phyloP scores from a whole-genome alignment of 2,888 invertebrate genomes.

The Aporophyla lueneburgensis region DNA sequence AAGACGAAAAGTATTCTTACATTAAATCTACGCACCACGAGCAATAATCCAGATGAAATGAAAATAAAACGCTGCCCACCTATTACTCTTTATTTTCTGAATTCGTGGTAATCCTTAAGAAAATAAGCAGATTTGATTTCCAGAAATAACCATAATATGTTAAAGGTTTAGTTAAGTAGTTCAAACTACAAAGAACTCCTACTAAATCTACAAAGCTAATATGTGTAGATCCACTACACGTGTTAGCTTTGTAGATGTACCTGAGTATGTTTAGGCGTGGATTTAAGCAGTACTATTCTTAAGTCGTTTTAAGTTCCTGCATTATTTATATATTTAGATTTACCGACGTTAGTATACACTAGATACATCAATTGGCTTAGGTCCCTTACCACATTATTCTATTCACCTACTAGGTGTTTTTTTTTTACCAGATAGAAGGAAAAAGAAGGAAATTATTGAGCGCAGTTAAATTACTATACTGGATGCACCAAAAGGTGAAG shows the following conservation, averaged over 20 bases:
- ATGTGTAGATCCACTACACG: neutral
- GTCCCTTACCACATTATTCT: too few species aligned
- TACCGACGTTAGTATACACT: too few species aligned
- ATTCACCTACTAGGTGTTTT: too few species aligned
- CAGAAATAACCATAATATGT: neutral
- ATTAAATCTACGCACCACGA: neutral
- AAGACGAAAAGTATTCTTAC: neutral
- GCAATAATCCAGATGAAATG: neutral
- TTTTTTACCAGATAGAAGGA: too few species aligned
- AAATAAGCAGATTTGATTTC: neutral
- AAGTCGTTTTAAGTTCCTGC: neutral
- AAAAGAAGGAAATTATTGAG: too few species aligned
- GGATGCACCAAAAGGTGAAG: too few species aligned
- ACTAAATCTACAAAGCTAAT: constrained; percentile 15
- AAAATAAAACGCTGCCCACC: neutral
- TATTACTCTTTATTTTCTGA: neutral
- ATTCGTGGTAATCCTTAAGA: neutral
- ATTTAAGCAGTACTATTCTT: neutral
- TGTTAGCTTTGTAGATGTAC: neutral
- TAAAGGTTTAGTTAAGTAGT: neutral
- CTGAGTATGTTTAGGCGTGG: neutral
- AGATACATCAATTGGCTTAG: too few species aligned
- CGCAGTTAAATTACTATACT: too few species aligned
- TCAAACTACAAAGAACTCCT: constrained; percentile 1
- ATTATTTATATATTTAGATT: neutral